Percentiles rank a stretch among this genome's conserved stretches.
Conservation (phyloP, 2,797 vertebrate species). For the Helarctos malayanus region DNA sequence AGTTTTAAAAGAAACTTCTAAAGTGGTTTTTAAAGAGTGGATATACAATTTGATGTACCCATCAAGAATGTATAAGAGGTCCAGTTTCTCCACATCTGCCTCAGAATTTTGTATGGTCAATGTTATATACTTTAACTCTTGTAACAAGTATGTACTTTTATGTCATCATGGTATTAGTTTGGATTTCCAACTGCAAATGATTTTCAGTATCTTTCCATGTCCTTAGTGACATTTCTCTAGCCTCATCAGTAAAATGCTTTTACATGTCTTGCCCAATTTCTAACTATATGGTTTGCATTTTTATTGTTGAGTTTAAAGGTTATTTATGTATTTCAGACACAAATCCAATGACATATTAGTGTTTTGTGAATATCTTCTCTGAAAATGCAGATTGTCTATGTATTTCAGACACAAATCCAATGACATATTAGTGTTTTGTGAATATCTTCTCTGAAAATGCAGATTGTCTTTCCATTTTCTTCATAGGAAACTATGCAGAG, state of each 20-base stretch:
- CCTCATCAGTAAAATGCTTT: not conserved
- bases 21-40: not conserved
- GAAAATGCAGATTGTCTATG: not conserved
- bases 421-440: not conserved
- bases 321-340: not conserved
- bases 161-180: not conserved
- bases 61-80: not conserved
- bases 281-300: not conserved
- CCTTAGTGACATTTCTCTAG: not conserved
- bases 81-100: not conserved
- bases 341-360: not conserved
- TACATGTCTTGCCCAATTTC: not conserved
- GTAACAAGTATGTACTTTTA: not conserved
- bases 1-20: not conserved
- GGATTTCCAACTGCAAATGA: not conserved
- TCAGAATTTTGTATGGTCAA: not conserved
- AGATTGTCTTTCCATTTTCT: not conserved
- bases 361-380: not conserved
- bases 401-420: not conserved
- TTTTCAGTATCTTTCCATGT: not conserved
- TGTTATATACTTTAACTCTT: not conserved
- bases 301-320: not conserved
- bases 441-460: not conserved
- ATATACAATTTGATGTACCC: not conserved
- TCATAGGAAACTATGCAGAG: not conserved